phyloP scores from a whole-genome alignment of 1,140 invertebrate genomes.

The Drosophila cardini region DNA sequence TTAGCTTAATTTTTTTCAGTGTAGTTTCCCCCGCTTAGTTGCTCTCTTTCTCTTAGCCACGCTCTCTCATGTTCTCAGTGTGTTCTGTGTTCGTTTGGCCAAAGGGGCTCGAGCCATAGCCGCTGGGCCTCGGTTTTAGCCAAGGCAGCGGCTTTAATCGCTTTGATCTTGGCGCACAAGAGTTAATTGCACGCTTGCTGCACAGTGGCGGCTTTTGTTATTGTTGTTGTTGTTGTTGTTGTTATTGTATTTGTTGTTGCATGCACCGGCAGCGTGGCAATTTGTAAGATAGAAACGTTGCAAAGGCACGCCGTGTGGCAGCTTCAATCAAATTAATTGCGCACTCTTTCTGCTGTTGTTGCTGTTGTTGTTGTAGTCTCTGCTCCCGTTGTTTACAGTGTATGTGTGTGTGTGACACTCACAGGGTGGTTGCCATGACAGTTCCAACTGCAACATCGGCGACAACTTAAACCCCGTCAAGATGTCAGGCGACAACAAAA shows the following conservation, averaged over 20 bases:
- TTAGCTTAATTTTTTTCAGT: background rate
- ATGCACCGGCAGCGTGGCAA: conserved; percentile 55
- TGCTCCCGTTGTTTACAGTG: background rate
- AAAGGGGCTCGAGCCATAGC: conserved; percentile 2
- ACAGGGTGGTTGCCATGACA: conserved; percentile 35
- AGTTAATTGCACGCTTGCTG: conserved; percentile 84
- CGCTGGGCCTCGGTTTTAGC: conserved; percentile 21
- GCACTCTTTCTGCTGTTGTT: conserved; percentile 26
- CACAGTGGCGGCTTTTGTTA: conserved; percentile 60
- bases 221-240: conserved; percentile 37
- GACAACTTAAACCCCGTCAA: background rate
- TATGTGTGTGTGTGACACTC: conserved; percentile 51
- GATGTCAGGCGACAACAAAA: conserved; percentile 21
- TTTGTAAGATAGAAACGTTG: conserved; percentile 75
- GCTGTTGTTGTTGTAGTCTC: background rate
- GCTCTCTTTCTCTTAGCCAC: background rate
- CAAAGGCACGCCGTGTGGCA: conserved; percentile 74
- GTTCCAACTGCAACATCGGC: conserved; percentile 1
- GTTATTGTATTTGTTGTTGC: conserved; percentile 34
- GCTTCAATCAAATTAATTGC: conserved; percentile 84
- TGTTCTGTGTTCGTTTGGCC: background rate
- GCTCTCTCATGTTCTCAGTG: background rate
- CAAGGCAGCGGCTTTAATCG: conserved; percentile 76
- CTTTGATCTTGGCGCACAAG: conserved; percentile 83
- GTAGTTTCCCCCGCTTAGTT: background rate